These are phyloP conservation scores for Physella acuta DNA, from an alignment of 1,140 invertebrate species.

Conservation along the genomic window DNA sequence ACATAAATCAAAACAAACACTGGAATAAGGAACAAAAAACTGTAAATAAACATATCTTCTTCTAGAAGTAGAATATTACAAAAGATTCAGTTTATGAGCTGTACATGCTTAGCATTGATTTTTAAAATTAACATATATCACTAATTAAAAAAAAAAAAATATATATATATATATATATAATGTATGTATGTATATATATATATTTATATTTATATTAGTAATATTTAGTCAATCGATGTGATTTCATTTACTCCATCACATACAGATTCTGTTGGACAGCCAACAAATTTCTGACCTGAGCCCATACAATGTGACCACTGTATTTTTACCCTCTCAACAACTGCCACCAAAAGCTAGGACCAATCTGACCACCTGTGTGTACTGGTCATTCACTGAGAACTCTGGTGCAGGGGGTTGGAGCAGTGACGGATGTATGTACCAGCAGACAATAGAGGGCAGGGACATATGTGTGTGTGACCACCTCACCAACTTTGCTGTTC, in stretches of 20 bases:
- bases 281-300: conserved; percentile 26
- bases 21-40: too few species aligned
- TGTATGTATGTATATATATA: not conserved
- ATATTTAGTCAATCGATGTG: not conserved
- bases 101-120: too few species aligned
- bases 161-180: not conserved
- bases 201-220: not conserved
- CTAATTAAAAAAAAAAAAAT: not conserved
- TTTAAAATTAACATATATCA: not conserved
- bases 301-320: conserved; percentile 29
- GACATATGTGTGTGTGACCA: conserved; percentile 50
- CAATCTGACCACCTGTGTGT: conserved; percentile 37
- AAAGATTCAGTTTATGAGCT: too few species aligned
- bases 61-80: too few species aligned
- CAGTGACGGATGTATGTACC: conserved; percentile 37
- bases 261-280: conserved; percentile 15
- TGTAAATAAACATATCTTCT: too few species aligned
- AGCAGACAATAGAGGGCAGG: conserved; percentile 25
- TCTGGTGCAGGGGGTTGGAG: conserved; percentile 44
- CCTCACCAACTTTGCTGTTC: conserved; percentile 53
- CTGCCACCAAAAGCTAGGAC: conserved; percentile 1
- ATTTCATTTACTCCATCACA: too few species aligned
- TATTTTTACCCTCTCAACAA: conserved; percentile 28
- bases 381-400: conserved; percentile 42
- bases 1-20: too few species aligned